These are phyloP conservation scores for Seira ritae DNA, from an alignment of 2,888 invertebrate genomes.

Conservation along the genomic window DNA sequence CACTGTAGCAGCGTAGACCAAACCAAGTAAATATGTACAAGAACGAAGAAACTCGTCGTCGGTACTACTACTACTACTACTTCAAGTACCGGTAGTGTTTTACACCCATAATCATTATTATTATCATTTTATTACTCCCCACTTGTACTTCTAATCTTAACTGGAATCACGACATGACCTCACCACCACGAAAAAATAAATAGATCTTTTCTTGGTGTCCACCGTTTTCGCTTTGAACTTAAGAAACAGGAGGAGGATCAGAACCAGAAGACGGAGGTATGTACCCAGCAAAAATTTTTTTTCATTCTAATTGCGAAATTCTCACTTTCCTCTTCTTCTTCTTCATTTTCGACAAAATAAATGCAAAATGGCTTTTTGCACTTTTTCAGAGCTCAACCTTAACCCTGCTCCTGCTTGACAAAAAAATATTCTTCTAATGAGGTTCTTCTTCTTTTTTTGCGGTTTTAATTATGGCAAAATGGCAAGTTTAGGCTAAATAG, in stretches of 20 bases:
- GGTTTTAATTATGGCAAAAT: not conserved
- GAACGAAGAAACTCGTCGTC: too few species aligned
- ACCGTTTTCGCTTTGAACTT: too few species aligned
- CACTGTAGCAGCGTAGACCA: too few species aligned
- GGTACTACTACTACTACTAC: not conserved
- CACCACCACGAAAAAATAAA: not conserved
- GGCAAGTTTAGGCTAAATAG: too few species aligned
- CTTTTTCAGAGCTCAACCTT: too few species aligned
- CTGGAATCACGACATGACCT: conserved; percentile 39
- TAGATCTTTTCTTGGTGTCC: not conserved
- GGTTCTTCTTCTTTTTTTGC: not conserved
- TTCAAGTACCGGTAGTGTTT: not conserved
- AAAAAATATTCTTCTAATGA: not conserved
- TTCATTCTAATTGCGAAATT: not conserved
- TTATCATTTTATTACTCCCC: conserved; percentile 35
- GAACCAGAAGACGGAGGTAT: too few species aligned
- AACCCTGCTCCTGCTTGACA: too few species aligned
- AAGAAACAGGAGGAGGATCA: too few species aligned
- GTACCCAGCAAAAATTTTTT: too few species aligned
- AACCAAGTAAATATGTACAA: not conserved
- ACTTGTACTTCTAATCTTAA: conserved; percentile 25
- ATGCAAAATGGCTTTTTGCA: not conserved
- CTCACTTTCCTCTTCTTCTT: too few species aligned
- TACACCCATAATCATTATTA: conserved; percentile 44
- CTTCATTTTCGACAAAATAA: too few species aligned